phyloP scores from a whole-genome alignment of 2,113 vertebrate species.

The Capricornis sumatraensis region DNA sequence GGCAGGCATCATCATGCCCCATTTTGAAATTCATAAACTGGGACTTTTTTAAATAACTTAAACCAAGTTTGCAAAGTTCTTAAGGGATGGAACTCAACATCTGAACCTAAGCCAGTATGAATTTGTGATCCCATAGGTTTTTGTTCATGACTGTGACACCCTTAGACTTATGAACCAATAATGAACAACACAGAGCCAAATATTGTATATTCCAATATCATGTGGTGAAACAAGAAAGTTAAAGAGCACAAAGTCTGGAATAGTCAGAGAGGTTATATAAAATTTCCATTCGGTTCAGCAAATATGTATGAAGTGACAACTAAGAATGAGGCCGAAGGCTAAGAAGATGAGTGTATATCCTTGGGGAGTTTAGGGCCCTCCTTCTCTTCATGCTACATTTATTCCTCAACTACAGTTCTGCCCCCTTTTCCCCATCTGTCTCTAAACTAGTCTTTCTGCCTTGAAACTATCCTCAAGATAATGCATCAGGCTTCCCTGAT shows the following conservation, averaged over 20 bases:
- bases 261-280: neutral
- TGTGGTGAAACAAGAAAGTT: neutral
- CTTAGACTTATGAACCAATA: neutral
- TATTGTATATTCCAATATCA: neutral
- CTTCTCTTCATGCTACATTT: neutral
- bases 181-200: neutral
- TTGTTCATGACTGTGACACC: neutral
- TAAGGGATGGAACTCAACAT: neutral
- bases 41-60: neutral
- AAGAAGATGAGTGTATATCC: neutral
- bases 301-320: neutral
- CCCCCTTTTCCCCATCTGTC: neutral
- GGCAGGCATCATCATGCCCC: neutral
- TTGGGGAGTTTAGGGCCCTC: neutral
- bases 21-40: neutral
- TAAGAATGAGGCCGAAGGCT: neutral
- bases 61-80: neutral
- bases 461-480: neutral
- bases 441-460: neutral
- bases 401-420: neutral
- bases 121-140: neutral
- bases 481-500: neutral
- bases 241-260: neutral
- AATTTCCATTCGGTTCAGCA: neutral
- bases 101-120: neutral